phyloP scores from a whole-genome alignment of 2,888 invertebrate genomes.

The Tachina lurida region DNA sequence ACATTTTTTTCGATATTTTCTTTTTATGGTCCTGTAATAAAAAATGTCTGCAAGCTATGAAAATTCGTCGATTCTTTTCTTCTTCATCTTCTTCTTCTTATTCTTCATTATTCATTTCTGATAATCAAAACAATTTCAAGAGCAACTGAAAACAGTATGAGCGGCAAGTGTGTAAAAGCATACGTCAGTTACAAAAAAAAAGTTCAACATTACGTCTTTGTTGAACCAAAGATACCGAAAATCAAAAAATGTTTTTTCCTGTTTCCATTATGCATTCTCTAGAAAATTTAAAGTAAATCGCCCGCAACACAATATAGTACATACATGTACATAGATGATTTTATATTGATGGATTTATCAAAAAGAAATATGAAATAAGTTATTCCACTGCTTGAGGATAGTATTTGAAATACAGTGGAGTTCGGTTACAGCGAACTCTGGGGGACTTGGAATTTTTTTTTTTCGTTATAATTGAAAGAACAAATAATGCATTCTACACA shows the following conservation, averaged over 20 bases:
- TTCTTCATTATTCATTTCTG: slow-evolving; percentile 45
- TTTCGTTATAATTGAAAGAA: no score
- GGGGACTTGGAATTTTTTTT: no score
- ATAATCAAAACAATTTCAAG: slow-evolving; percentile 57
- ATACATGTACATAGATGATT: slow-evolving; percentile 1
- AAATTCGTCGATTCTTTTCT: slow-evolving; percentile 29
- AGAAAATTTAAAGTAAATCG: slow-evolving; percentile 12
- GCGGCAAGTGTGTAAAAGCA: not conserved
- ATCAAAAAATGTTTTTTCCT: slow-evolving; percentile 3
- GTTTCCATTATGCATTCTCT: slow-evolving; percentile 12
- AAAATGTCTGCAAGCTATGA: slow-evolving; percentile 67
- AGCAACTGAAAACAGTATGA: slow-evolving; percentile 6
- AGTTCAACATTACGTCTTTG: not conserved
- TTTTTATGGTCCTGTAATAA: slow-evolving; percentile 64
- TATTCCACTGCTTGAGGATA: not conserved
- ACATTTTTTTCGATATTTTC: slow-evolving; percentile 51
- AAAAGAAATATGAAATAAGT: not conserved
- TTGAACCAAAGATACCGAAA: slow-evolving; percentile 26
- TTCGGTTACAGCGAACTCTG: no score
- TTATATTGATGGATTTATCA: slow-evolving; percentile 36
- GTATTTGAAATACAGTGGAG: not conserved
- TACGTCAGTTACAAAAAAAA: slow-evolving; percentile 3
- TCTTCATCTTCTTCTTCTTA: not conserved
- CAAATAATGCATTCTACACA: no score
- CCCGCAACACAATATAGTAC: not conserved